Percentiles rank a stretch among this genome's conserved stretches.
phyloP scores from a whole-genome alignment of 2,797 vertebrate species.

The Petrocephalus schoutedeni region DNA sequence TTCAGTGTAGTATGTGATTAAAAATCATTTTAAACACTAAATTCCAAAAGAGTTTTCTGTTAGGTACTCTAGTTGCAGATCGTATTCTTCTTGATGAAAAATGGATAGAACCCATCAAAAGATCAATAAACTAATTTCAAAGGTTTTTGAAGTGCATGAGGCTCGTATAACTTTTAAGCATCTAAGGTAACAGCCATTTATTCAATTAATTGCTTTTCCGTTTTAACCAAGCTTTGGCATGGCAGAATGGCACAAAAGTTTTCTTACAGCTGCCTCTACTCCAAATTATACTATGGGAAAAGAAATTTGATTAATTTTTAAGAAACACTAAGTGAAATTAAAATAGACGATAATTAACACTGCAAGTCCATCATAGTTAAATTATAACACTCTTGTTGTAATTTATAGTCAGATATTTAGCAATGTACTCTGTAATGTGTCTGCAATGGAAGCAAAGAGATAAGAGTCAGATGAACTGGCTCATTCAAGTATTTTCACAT shows the following conservation, averaged over 20 bases:
- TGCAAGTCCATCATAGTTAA: neutral
- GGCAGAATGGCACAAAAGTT: neutral
- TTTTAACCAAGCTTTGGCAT: conserved; percentile 30
- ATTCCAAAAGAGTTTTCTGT: neutral
- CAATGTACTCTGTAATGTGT: neutral
- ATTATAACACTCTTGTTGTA: neutral
- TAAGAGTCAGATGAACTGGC: neutral
- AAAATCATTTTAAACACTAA: conserved; percentile 14
- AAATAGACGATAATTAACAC: neutral
- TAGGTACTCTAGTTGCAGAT: conserved; percentile 10
- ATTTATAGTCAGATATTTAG: neutral
- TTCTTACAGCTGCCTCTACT: neutral
- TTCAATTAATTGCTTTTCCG: conserved; percentile 45
- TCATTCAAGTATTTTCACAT: neutral
- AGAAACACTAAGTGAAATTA: neutral
- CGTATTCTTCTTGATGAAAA: conserved; percentile 31
- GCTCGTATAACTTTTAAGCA: conserved; percentile 29
- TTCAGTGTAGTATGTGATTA: neutral
- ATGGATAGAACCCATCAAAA: conserved; percentile 27
- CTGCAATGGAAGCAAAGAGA: neutral
- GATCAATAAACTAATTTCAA: conserved; percentile 58
- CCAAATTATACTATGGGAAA: neutral
- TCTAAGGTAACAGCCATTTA: conserved; percentile 38
- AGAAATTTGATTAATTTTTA: neutral
- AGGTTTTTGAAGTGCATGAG: conserved; percentile 44